Percentiles rank a stretch among this genome's conserved stretches.
Evolutionary conservation across 2,888 invertebrate species (phyloP).

Genomic region (Caradrina kadenii): DNA sequence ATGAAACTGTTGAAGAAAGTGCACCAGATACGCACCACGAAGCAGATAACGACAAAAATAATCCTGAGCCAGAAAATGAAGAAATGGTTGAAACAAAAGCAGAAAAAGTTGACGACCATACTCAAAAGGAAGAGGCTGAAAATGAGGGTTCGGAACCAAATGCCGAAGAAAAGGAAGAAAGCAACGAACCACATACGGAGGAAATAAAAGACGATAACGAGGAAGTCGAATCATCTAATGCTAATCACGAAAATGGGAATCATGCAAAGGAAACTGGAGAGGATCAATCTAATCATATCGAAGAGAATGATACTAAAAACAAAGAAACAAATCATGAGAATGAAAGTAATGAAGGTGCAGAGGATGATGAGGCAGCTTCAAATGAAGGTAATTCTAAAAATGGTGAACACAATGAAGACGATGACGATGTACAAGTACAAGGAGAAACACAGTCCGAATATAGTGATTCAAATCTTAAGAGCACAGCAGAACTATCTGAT

Average conservation of each 20-base stretch:
- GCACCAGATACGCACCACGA: neutral
- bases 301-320: constrained; percentile 35
- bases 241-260: constrained; percentile 34
- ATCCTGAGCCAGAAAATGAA: constrained; percentile 22
- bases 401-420: constrained; percentile 86
- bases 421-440: constrained; percentile 90
- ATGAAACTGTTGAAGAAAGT: neutral
- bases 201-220: constrained; percentile 13
- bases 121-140: constrained; percentile 2
- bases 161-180: constrained; percentile 44
- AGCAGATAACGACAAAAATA: neutral
- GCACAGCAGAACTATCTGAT: constrained; percentile 81
- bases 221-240: constrained; percentile 14
- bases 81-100: constrained; percentile 38
- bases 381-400: constrained; percentile 84
- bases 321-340: constrained; percentile 38
- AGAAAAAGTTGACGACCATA: constrained; percentile 40
- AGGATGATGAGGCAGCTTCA: constrained; percentile 66
- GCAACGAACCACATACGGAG: constrained; percentile 29
- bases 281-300: constrained; percentile 16
- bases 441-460: constrained; percentile 85
- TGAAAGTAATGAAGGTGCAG: constrained; percentile 51
- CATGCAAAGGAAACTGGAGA: constrained; percentile 25
- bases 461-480: constrained; percentile 81
- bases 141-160: constrained; percentile 17